phyloP scores from a whole-genome alignment of 2,888 invertebrate species.

The Danaus chrysippus region DNA sequence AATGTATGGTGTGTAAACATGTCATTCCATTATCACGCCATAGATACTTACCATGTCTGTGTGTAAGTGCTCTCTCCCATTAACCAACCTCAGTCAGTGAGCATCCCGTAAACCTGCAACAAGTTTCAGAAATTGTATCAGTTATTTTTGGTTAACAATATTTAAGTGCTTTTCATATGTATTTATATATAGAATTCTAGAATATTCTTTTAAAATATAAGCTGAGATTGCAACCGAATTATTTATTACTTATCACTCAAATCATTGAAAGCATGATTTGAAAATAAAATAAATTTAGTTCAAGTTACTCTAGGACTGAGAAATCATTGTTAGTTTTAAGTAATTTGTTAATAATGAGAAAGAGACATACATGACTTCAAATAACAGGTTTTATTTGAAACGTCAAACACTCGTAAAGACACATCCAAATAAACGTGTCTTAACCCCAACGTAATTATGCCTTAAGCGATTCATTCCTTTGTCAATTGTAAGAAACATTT shows the following conservation, averaged over 20 bases:
- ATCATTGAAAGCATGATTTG: too few relatives aligned
- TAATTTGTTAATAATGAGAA: neutral
- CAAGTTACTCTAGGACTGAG: too few relatives aligned
- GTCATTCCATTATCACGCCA: constrained; percentile 37
- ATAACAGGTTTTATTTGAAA: neutral
- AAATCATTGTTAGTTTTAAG: neutral
- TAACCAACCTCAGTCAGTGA: constrained; percentile 51
- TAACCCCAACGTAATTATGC: constrained; percentile 1
- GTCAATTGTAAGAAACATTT: neutral
- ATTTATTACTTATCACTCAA: too few relatives aligned
- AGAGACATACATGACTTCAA: neutral
- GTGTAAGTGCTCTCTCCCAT: constrained; percentile 63
- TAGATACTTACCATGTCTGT: constrained; percentile 62
- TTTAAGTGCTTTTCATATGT: too few relatives aligned
- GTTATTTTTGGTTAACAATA: too few relatives aligned
- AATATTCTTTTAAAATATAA: too few relatives aligned
- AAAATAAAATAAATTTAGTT: too few relatives aligned
- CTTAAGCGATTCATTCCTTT: constrained; percentile 2
- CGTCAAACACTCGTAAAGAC: constrained; percentile 2
- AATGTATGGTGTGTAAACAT: neutral
- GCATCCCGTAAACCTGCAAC: constrained; percentile 30
- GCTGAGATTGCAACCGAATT: too few relatives aligned
- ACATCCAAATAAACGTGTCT: neutral
- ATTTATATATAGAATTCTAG: too few relatives aligned
- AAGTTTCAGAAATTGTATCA: constrained; percentile 15